Conservation (phyloP, 2,888 invertebrate species). For the Agriopis marginaria region DNA sequence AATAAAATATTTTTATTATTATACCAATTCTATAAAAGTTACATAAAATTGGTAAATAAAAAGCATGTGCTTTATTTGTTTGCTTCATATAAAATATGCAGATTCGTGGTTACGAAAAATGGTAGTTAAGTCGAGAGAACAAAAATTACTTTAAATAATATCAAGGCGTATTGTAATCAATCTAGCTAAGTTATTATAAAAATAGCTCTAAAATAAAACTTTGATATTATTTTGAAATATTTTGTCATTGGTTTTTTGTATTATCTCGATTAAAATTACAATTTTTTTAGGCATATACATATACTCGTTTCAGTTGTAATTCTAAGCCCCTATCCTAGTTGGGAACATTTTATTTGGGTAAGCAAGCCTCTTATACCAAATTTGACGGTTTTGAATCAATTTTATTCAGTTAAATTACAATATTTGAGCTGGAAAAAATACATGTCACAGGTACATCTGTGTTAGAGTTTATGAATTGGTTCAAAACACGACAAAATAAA, state of each 20-base stretch:
- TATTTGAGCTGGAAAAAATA: no score
- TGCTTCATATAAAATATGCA: not conserved
- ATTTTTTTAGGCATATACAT: slow-evolving; percentile 7
- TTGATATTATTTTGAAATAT: not conserved
- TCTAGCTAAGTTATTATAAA: not conserved
- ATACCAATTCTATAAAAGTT: not conserved
- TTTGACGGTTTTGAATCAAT: no score
- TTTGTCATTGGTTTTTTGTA: not conserved
- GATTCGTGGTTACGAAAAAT: not conserved
- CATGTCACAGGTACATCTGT: no score
- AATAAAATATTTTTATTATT: not conserved
- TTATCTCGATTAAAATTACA: not conserved
- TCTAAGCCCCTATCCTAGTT: slow-evolving; percentile 2
- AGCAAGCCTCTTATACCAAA: not conserved
- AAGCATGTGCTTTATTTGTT: not conserved
- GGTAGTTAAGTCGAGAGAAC: not conserved
- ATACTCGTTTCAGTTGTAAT: slow-evolving; percentile 5
- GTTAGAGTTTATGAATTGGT: no score
- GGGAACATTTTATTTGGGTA: slow-evolving; percentile 15
- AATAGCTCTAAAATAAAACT: no score
- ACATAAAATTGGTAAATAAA: not conserved
- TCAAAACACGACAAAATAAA: no score
- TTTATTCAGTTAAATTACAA: no score
- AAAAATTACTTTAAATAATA: not conserved
- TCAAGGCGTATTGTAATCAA: no score